Evolutionary conservation across 1,140 invertebrate species (phyloP).

Genomic region (Aphidius ervi): DNA sequence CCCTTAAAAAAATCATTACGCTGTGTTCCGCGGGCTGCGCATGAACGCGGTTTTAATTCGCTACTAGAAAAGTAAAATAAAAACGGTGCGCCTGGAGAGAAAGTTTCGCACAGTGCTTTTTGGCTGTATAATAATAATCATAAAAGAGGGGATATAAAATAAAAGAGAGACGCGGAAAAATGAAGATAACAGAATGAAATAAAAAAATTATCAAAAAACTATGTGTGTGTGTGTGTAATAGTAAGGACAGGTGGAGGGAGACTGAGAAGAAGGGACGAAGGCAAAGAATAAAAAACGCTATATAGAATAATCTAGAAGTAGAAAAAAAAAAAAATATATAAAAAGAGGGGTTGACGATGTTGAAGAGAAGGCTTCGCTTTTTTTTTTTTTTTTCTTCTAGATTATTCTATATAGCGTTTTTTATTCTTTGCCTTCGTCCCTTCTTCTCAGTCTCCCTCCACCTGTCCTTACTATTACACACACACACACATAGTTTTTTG

Average conservation of each 20-base stretch:
- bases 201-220: background rate
- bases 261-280: constrained; percentile 11
- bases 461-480: background rate
- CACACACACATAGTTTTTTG: too few species aligned
- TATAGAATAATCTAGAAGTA: constrained; percentile 7
- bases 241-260: constrained; percentile 2
- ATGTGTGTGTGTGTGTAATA: background rate
- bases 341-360: constrained; percentile 26
- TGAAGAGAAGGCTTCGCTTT: constrained; percentile 25
- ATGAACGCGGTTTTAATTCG: constrained; percentile 57
- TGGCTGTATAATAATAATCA: too few species aligned
- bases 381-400: constrained; percentile 19
- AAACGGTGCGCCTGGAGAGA: constrained; percentile 37
- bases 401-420: constrained; percentile 10
- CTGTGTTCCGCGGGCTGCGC: constrained; percentile 54
- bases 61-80: constrained; percentile 56
- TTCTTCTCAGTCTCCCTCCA: constrained; percentile 8
- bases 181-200: background rate
- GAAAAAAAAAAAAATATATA: constrained; percentile 33
- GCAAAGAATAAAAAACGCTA: constrained; percentile 14
- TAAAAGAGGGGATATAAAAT: constrained; percentile 18
- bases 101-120: constrained; percentile 20
- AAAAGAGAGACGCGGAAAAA: constrained; percentile 19
- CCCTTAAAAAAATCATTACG: constrained; percentile 58
- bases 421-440: constrained; percentile 13